Evolutionary conservation across 1,140 invertebrate genomes (phyloP), one percentile per base, ranked within the genome.

Genomic region (Drosophila elegans): DNA sequence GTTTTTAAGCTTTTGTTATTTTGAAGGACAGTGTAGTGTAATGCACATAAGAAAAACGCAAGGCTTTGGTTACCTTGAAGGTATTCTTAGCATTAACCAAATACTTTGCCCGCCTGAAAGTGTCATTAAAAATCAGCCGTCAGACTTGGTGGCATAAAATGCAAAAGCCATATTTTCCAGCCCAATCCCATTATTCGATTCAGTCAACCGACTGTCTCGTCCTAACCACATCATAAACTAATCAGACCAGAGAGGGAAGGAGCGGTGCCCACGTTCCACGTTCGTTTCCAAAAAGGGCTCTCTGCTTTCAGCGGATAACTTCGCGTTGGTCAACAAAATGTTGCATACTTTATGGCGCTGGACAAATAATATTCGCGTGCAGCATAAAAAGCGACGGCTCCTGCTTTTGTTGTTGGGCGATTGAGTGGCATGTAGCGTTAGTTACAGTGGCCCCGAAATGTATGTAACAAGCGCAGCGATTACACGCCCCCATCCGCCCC

Each of bases 291-390:
- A 13, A 51, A 13, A 51, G 48, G 27, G 16, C 34, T 29, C 12
- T 9, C 13, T 21, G 13, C 34, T 16, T 48, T 32, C n/a, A 13
- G 44, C 39, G 39, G 39, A 51, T 60, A 39, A n/a, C 41, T 59
- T 38, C 25, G 54, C 45, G 49, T 46, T 60, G 75, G 75, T 73
- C 75, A 78, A 73, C 75, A 71, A 68, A 77, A 78, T 60, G 74
- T 66, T 78, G 76, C 76, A 78, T 78, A 73, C 74, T 78, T 73
- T 73, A 78, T 78, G 67, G 55, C 39, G 41, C 44, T 59, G 29
- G 34, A 16, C 60, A 78, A 72, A 78, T 78, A 78, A 78, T 72
- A 78, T 78, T 78, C 74, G 74, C 59, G 66, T 64, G 74, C 27
- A 36, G 75, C 66, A 59, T 69, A 78, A 59, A 64, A 78, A 55